phyloP scores from a whole-genome alignment of 2,888 invertebrate species.

The Coleophora flavipennella region DNA sequence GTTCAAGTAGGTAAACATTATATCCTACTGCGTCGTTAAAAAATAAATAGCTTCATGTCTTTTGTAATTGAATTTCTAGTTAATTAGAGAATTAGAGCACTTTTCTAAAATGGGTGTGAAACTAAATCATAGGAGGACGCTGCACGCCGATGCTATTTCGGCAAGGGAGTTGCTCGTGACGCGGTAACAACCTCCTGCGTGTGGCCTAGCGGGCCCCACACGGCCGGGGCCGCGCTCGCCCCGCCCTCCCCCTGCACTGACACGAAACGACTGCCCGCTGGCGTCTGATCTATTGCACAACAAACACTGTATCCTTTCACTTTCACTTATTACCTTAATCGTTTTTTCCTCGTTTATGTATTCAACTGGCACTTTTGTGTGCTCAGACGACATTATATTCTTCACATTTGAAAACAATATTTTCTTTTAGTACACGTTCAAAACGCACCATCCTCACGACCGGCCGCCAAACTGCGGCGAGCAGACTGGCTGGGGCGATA shows the following conservation, averaged over 20 bases:
- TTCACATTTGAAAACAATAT: constrained; percentile 55
- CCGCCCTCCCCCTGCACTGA: constrained; percentile 71
- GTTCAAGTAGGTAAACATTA: too few relatives aligned
- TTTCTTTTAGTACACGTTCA: constrained; percentile 62
- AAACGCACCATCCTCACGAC: constrained; percentile 68
- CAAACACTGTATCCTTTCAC: constrained; percentile 51
- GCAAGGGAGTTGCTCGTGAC: constrained; percentile 69
- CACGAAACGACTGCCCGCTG: constrained; percentile 66
- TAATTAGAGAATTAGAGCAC: too few relatives aligned
- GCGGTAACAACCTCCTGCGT: constrained; percentile 75
- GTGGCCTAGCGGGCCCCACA: constrained; percentile 74
- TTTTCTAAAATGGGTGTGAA: constrained; percentile 20
- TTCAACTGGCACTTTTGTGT: constrained; percentile 62
- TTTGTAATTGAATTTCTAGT: too few relatives aligned
- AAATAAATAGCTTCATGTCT: too few relatives aligned
- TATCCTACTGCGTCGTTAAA: too few relatives aligned
- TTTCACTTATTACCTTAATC: constrained; percentile 56
- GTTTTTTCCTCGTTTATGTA: constrained; percentile 65
- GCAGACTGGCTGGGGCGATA: constrained; percentile 55
- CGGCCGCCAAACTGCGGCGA: constrained; percentile 70
- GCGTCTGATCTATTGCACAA: constrained; percentile 68
- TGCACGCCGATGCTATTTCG: constrained; percentile 57
- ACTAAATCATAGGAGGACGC: constrained; percentile 19
- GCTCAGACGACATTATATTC: constrained; percentile 71
- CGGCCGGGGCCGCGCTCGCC: constrained; percentile 68